phyloP scores from a whole-genome alignment of 2,113 vertebrate species.

The Silurus asotus region DNA sequence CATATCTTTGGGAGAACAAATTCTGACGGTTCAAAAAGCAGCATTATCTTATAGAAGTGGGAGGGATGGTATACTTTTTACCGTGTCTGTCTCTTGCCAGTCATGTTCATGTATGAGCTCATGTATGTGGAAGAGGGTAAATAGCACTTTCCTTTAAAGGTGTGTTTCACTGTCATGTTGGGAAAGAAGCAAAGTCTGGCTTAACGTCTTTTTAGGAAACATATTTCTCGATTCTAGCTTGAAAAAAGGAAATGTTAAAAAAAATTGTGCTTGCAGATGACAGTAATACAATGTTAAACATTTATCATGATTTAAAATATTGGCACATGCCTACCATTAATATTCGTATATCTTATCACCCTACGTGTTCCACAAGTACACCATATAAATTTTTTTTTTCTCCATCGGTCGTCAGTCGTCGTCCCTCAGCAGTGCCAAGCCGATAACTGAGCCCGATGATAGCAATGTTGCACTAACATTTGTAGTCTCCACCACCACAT shows the following conservation, averaged over 20 bases:
- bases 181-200: background rate
- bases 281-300: background rate
- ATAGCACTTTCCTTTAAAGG: background rate
- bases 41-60: background rate
- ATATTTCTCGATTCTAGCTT: no score
- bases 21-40: background rate
- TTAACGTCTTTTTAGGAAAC: background rate
- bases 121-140: background rate
- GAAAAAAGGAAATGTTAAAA: no score
- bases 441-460: slow-evolving; percentile 53
- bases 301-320: background rate
- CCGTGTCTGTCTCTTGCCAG: background rate
- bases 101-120: background rate
- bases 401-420: background rate
- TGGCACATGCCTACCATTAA: background rate
- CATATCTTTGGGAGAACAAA: background rate
- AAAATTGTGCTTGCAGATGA: background rate
- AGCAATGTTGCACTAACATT: slow-evolving; percentile 62
- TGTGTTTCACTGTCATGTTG: background rate
- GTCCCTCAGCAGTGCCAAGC: slow-evolving; percentile 66
- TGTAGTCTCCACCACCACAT: slow-evolving; percentile 42
- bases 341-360: background rate
- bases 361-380: background rate
- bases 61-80: background rate
- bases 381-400: background rate